Conservation (phyloP, 2,888 invertebrate species). For the Azorinus chamasolen region DNA sequence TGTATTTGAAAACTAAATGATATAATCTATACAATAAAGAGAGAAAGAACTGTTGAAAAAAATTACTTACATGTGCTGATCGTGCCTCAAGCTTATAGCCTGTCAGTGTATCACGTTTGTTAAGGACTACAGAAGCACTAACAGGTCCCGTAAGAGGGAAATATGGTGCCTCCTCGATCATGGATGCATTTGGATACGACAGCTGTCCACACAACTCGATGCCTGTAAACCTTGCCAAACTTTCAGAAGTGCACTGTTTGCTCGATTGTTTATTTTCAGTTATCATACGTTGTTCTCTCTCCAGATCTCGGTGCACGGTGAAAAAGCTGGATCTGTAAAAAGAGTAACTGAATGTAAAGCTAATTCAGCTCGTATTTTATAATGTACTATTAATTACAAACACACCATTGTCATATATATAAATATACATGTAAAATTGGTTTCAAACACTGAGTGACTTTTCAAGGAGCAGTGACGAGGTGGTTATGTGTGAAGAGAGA, state of each 20-base stretch:
- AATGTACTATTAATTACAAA: too few species aligned
- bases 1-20: too few species aligned
- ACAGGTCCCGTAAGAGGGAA: slow-evolving; percentile 83
- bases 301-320: slow-evolving; percentile 86
- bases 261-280: slow-evolving; percentile 89
- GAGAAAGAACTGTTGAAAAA: background rate
- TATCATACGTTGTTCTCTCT: slow-evolving; percentile 90
- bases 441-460: too few species aligned
- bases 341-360: too few species aligned
- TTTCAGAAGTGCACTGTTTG: slow-evolving; percentile 81
- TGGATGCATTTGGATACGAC: slow-evolving; percentile 89
- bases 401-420: too few species aligned
- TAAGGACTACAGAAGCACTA: slow-evolving; percentile 68
- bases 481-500: too few species aligned
- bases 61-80: slow-evolving; percentile 66
- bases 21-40: too few species aligned
- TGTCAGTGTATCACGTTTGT: slow-evolving; percentile 81
- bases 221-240: slow-evolving; percentile 91
- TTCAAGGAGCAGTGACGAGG: too few species aligned
- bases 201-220: slow-evolving; percentile 94
- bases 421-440: too few species aligned
- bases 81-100: slow-evolving; percentile 81
- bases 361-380: too few species aligned
- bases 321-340: slow-evolving; percentile 80
- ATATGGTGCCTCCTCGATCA: slow-evolving; percentile 87